Percentiles rank a stretch among this genome's conserved stretches.
Evolutionary conservation across 1,140 invertebrate species (phyloP).

Genomic region (Lithobius niger): DNA sequence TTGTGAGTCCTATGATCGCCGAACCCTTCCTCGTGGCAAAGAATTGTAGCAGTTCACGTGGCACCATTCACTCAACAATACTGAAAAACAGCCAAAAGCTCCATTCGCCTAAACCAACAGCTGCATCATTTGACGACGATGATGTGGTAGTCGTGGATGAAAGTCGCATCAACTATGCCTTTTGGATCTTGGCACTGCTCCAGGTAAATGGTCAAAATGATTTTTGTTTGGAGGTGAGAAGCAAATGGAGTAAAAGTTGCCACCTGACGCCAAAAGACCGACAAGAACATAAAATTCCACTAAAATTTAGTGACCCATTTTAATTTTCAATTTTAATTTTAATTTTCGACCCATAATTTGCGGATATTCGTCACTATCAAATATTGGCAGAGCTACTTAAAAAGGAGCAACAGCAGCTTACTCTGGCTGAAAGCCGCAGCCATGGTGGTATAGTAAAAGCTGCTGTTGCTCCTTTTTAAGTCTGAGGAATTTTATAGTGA

Average conservation of each 20-base stretch:
- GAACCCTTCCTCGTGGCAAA: constrained; percentile 30
- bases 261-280: too few species aligned
- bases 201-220: constrained; percentile 26
- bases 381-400: not conserved
- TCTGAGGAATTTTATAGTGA: too few species aligned
- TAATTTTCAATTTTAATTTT: too few species aligned
- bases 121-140: constrained; percentile 1
- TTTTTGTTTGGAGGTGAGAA: not conserved
- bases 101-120: too few species aligned
- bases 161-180: constrained; percentile 33
- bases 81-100: too few species aligned
- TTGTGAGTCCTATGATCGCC: constrained; percentile 38
- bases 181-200: constrained; percentile 35
- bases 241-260: constrained; percentile 1
- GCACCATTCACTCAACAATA: too few species aligned
- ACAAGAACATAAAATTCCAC: not conserved
- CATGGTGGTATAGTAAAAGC: too few species aligned
- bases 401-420: constrained; percentile 2
- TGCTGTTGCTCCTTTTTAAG: too few species aligned
- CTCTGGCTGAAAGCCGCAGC: too few species aligned
- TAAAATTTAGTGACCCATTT: not conserved
- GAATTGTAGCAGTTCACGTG: constrained; percentile 16
- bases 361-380: not conserved
- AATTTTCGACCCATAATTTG: too few species aligned
- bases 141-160: not conserved